Evolutionary conservation across 2,888 invertebrate genomes (phyloP), one percentile per base, ranked within the genome.

Genomic region (Sarcophaga caerulescens): DNA sequence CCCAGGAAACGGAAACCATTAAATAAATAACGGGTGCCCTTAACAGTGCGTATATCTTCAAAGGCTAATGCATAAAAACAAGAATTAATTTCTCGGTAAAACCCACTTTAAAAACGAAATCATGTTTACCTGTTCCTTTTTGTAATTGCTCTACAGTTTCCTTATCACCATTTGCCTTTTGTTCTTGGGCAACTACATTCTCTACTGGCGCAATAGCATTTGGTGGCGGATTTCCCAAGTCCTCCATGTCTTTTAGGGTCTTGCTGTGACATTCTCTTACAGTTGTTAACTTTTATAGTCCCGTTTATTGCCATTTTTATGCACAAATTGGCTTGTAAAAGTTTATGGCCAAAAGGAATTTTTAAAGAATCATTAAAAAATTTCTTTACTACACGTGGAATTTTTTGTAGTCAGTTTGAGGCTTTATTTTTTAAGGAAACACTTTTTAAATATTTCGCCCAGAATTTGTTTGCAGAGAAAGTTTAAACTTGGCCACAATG

Each of bases 1-100:
- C 89, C 89, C 25, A 89, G 35, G 19, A 89, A 75, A 44, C 88
- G 85, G 79, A 86, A 89, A 1, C 88, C 86, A 11, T 69, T 85
- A 25, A 69, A 88, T 5, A 88, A 77, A 57, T 87, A 88, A 52
- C 52, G 52, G 12, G 52, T 52, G 10, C 52, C 52, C 14, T 52
- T 1, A 14, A 52, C 5, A 3, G 52, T 52, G 12, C 17, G 52
- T 52, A 52, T 52, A 17, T 52, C 52, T 52, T 52, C 52, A 52
- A 14, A 52, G 52, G 52, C 52, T 52, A 10, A 35, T 35, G 0
- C 8, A 35, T 10, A 35, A 10, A 8, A 35, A 1, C 35, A 35
- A 8, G 35, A 35, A 35, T 35, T 35, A 35, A 35, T 35, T 35
- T 35, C 35, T 35, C 35, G 10, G 0, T 35, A 35, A 0, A 0